These are phyloP conservation scores for Lanius collurio DNA, from an alignment of 2,113 vertebrate species.

Conservation along the genomic window DNA sequence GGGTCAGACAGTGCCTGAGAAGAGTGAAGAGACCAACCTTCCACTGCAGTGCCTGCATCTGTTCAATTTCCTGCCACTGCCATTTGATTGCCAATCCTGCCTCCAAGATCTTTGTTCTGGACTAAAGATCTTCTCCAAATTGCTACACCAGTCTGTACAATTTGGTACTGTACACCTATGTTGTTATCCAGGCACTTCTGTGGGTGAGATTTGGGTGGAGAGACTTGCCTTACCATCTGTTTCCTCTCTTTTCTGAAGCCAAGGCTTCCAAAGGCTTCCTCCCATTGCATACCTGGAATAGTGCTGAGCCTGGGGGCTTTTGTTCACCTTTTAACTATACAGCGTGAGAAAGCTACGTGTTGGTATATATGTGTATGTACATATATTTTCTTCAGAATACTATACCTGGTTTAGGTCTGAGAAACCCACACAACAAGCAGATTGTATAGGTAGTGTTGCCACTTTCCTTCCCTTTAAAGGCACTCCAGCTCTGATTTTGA, in stretches of 20 bases:
- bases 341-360: background rate
- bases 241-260: background rate
- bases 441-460: background rate
- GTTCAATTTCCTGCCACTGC: background rate
- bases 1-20: background rate
- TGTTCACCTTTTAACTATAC: background rate
- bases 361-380: background rate
- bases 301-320: background rate
- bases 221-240: background rate
- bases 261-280: background rate
- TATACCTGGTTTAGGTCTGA: background rate
- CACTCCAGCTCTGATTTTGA: background rate
- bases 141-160: background rate
- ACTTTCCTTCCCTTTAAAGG: background rate
- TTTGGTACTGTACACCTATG: accelerated
- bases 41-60: background rate
- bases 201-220: background rate
- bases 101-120: background rate
- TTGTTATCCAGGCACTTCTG: background rate
- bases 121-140: background rate
- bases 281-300: background rate
- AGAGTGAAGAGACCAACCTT: background rate
- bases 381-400: background rate
- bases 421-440: background rate
- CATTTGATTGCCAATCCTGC: background rate